Conservation (phyloP, 2,797 vertebrate species). For the Nasua narica region DNA sequence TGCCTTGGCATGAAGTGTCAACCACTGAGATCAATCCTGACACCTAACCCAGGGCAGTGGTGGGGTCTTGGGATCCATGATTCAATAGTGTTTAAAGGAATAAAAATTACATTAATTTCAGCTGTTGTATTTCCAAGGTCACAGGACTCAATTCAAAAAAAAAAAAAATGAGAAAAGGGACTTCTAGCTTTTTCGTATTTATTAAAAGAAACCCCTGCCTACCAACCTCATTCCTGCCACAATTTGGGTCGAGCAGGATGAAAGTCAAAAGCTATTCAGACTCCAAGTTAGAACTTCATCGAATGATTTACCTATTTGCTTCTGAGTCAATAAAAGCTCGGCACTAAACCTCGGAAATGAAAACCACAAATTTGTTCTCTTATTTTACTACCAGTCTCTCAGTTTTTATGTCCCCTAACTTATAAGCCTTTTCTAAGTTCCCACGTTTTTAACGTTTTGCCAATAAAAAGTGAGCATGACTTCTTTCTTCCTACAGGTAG, state of each 20-base stretch:
- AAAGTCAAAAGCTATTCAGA: neutral
- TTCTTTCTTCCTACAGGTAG: neutral
- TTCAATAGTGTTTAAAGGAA: neutral
- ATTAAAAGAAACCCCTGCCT: neutral
- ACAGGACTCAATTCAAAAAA: neutral
- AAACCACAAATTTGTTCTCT: slow-evolving; percentile 16
- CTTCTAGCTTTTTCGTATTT: neutral
- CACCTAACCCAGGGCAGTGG: neutral
- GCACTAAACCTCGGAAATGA: neutral
- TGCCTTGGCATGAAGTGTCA: neutral
- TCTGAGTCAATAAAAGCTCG: neutral
- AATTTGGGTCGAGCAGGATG: neutral
- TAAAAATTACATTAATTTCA: neutral
- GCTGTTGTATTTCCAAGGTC: neutral
- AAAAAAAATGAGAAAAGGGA: neutral
- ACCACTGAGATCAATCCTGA: neutral
- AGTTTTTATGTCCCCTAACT: neutral
- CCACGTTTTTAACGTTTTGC: neutral
- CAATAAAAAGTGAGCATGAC: neutral
- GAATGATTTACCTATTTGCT: slow-evolving; percentile 1
- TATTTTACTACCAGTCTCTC: neutral
- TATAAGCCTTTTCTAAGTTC: neutral
- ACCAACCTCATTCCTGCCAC: neutral
- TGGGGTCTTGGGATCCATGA: neutral
- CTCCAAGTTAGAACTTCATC: neutral